Evolutionary conservation across 2,888 invertebrate genomes (phyloP).

Genomic region (Aelia acuminata): DNA sequence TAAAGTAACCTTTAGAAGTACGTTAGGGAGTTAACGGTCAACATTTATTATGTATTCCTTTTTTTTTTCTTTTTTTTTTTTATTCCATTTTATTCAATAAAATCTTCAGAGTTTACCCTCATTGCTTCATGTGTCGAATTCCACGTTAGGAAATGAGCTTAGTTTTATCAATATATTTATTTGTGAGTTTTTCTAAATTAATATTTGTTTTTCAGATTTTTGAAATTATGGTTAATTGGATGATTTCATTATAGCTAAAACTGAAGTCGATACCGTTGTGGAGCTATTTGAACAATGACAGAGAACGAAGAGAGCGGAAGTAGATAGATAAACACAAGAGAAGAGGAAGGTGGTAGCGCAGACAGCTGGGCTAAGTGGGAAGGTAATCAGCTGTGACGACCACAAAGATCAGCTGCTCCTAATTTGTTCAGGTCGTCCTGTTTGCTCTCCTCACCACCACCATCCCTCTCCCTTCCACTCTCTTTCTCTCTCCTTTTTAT

Average conservation of each 20-base stretch:
- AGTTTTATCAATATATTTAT: too few species aligned
- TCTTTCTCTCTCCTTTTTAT: not conserved
- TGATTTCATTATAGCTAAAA: not conserved
- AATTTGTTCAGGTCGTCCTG: conserved; percentile 39
- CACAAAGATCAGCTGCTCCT: conserved; percentile 38
- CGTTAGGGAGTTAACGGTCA: too few species aligned
- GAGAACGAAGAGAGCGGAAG: not conserved
- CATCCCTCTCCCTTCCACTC: not conserved
- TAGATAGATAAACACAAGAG: not conserved
- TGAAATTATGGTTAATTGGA: too few species aligned
- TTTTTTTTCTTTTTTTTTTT: too few species aligned
- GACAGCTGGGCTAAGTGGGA: conserved; percentile 42
- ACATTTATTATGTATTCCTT: too few species aligned
- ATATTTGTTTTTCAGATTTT: too few species aligned
- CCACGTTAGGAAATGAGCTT: too few species aligned
- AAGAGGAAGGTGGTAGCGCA: not conserved
- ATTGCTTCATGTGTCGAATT: too few species aligned
- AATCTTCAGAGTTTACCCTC: too few species aligned
- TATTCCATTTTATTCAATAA: too few species aligned
- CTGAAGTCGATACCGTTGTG: not conserved
- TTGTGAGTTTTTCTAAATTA: too few species aligned
- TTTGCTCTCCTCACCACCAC: conserved; percentile 17
- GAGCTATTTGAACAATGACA: not conserved
- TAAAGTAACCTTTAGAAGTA: too few species aligned
- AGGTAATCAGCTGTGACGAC: conserved; percentile 15